Evolutionary conservation across 92 coral and sea anemone species (phyloP), one percentile per base, ranked within the genome.

Genomic region (Diadumene lineata): DNA sequence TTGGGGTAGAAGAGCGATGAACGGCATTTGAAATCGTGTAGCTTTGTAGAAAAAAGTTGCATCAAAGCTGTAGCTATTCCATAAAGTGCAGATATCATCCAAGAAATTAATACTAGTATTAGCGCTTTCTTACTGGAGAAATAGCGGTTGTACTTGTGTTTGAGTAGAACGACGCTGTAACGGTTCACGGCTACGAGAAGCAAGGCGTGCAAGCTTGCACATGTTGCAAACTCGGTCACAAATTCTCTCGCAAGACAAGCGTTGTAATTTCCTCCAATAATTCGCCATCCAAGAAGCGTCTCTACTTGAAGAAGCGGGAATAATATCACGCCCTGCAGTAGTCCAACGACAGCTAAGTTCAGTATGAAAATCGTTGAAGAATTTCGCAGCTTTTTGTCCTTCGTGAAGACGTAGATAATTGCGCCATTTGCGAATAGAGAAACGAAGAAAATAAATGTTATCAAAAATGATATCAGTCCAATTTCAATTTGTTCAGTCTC

Each of bases 341-440:
- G 33, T 15, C 96, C 86, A 19, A 83, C 24, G 31, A 16, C 31
- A 72, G 92, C 85, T 18, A 90, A 32, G 64, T 87, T 90, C 1
- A 84, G 28, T 61, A 90, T 81, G 67, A 82, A 86, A 43, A 87
- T 44, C 17, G 86, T 79, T 1, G 96, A 80, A 64, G 89, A 44
- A 56, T 69, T 82, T 11, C 89, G 84, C 0, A 84, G 63, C 32
- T 79, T 79, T 71, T 72, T 81, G 31, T 90, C 96, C 43, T 77
- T 83, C 60, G 69, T 58, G 77, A 87, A 78, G 76, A 89, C 92
- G 75, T 73, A 87, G 56, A 87, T 72, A 16, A 90, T 74, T 16
- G 81, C 82, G 56, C 74, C 34, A 55, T 80, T 85, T 15, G 77
- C 89, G 1, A 69, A 19, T 15, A 60, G 30, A 0, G 89, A 78